Conservation (phyloP, 2,888 invertebrate species). For the Siphlonurus alternatus region DNA sequence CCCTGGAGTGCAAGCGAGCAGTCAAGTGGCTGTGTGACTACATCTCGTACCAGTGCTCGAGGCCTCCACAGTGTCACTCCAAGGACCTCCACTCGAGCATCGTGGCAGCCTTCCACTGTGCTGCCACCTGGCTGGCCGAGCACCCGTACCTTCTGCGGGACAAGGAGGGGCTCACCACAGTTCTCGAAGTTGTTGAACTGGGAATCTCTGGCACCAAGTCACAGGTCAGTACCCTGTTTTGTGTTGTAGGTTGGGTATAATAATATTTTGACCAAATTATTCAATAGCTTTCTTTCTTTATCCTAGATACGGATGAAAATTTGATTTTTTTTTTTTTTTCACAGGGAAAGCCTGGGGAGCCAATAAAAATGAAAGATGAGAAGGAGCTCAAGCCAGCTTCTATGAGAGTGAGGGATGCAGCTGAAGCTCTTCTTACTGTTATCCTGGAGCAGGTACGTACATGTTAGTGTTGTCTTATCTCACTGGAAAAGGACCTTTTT, state of each 20-base stretch:
- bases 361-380: conserved; percentile 83
- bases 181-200: conserved; percentile 91
- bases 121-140: conserved; percentile 81
- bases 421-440: conserved; percentile 79
- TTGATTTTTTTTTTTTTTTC: conserved; percentile 5
- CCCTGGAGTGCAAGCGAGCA: conserved; percentile 74
- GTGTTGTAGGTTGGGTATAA: not conserved
- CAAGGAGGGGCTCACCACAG: conserved; percentile 78
- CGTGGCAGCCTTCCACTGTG: conserved; percentile 80
- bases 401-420: conserved; percentile 93
- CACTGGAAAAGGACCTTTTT: too few species aligned
- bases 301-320: conserved; percentile 5
- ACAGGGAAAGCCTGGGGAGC: conserved; percentile 66
- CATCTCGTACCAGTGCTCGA: conserved; percentile 85
- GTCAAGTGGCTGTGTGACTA: conserved; percentile 98
- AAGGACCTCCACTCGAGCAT: conserved; percentile 89
- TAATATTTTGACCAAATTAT: not conserved
- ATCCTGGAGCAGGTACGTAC: conserved; percentile 69
- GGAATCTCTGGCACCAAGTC: conserved; percentile 92
- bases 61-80: conserved; percentile 85
- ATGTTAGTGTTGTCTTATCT: too few species aligned
- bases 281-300: not conserved
- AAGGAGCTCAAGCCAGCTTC: conserved; percentile 95
- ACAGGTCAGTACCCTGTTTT: conserved; percentile 28
- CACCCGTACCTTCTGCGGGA: conserved; percentile 82